phyloP scores from a whole-genome alignment of 2,888 invertebrate species.

The Cantharis rufa region DNA sequence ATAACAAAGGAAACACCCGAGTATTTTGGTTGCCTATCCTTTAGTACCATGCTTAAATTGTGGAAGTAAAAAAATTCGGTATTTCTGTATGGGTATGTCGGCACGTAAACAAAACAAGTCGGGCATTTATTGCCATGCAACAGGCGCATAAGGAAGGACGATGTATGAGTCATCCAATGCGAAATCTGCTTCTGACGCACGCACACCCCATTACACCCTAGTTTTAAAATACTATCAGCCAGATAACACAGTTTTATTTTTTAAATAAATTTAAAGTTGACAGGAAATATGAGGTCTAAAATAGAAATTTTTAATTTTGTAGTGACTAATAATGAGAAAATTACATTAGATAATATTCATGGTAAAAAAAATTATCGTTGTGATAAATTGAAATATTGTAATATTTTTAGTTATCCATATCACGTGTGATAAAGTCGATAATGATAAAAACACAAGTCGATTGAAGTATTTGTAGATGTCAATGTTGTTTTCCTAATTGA shows the following conservation, averaged over 20 bases:
- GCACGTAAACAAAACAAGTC: conserved; percentile 11
- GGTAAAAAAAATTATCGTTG: neutral
- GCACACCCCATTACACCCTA: conserved; percentile 11
- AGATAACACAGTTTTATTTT: neutral
- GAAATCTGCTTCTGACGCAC: conserved; percentile 17
- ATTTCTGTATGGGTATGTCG: conserved; percentile 3
- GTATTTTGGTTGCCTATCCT: neutral
- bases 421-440: neutral
- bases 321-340: neutral
- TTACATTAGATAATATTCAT: neutral
- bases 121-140: conserved; percentile 12
- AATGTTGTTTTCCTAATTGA: neutral
- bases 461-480: neutral
- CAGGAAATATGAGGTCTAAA: neutral
- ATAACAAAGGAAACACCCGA: neutral
- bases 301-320: neutral
- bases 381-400: neutral
- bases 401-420: neutral
- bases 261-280: neutral
- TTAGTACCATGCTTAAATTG: neutral
- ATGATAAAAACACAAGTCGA: neutral
- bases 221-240: neutral
- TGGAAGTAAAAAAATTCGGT: neutral
- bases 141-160: conserved; percentile 10
- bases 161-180: conserved; percentile 8